Percentiles rank a stretch among this genome's conserved stretches.
These are phyloP conservation scores for Callipepla squamata DNA, from an alignment of 2,113 vertebrate species.

Conservation along the genomic window DNA sequence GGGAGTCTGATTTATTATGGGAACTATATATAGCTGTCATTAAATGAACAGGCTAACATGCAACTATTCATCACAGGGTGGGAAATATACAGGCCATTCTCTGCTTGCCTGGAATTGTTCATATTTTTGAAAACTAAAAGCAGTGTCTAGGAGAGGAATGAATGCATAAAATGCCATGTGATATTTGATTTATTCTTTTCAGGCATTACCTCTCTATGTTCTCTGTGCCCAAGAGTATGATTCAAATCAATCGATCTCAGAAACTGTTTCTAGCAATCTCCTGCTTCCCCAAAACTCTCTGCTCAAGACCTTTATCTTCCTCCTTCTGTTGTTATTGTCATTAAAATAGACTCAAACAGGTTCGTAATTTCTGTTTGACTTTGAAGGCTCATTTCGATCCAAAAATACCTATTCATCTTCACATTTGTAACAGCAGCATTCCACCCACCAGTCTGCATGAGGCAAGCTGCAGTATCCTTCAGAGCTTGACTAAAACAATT, in stretches of 20 bases:
- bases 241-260: constrained; percentile 19
- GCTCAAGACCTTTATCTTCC: constrained; percentile 4
- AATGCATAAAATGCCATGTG: constrained; percentile 3
- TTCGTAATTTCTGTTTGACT: neutral
- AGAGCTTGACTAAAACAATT: neutral
- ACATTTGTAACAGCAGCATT: neutral
- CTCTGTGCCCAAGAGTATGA: neutral
- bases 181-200: constrained; percentile 53
- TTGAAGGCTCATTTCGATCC: constrained; percentile 3
- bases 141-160: constrained; percentile 32
- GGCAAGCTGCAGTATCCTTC: neutral
- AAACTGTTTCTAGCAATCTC: constrained; percentile 16
- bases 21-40: constrained; percentile 80
- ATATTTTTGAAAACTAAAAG: constrained; percentile 56
- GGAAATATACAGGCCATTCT: constrained; percentile 83
- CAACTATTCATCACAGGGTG: constrained; percentile 83
- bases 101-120: constrained; percentile 86
- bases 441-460: neutral
- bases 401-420: neutral
- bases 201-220: constrained; percentile 18
- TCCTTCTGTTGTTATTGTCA: neutral
- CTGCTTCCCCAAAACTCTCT: neutral
- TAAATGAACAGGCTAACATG: constrained; percentile 86
- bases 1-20: constrained; percentile 83
- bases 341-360: neutral